Conservation (phyloP, 2,888 invertebrate species). For the Petrolisthes cinctipes region DNA sequence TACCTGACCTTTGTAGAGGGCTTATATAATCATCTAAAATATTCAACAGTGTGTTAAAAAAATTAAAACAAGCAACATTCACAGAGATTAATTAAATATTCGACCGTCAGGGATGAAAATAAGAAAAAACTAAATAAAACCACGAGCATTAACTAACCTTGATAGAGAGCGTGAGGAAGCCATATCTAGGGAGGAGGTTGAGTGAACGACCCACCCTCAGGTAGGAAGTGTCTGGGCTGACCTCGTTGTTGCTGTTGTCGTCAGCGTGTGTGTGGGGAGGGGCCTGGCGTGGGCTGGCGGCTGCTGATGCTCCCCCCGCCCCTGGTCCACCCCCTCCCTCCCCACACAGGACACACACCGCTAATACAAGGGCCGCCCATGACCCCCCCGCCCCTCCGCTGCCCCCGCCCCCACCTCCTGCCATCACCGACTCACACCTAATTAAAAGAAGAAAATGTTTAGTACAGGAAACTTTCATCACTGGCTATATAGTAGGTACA, state of each 20-base stretch:
- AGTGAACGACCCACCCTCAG: conserved; percentile 58
- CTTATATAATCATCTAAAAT: too few species aligned
- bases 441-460: not conserved
- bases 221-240: not conserved
- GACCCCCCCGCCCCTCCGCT: not conserved
- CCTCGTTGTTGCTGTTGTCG: conserved; percentile 23
- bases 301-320: not conserved
- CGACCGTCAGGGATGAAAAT: too few species aligned
- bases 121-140: too few species aligned
- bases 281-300: not conserved
- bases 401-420: not conserved
- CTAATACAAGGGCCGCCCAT: conserved; percentile 53
- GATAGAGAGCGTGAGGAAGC: conserved; percentile 64
- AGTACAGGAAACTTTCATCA: not conserved
- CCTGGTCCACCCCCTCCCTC: not conserved
- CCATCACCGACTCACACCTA: conserved; percentile 53
- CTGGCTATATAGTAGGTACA: not conserved
- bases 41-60: too few species aligned
- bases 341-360: conserved; percentile 52
- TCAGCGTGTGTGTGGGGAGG: too few species aligned
- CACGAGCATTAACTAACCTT: conserved; percentile 41
- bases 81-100: too few species aligned
- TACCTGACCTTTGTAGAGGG: too few species aligned
- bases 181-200: conserved; percentile 62
- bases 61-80: too few species aligned